These are phyloP conservation scores for Mayetiola destructor DNA, from an alignment of 2,888 invertebrate species.

Conservation along the genomic window DNA sequence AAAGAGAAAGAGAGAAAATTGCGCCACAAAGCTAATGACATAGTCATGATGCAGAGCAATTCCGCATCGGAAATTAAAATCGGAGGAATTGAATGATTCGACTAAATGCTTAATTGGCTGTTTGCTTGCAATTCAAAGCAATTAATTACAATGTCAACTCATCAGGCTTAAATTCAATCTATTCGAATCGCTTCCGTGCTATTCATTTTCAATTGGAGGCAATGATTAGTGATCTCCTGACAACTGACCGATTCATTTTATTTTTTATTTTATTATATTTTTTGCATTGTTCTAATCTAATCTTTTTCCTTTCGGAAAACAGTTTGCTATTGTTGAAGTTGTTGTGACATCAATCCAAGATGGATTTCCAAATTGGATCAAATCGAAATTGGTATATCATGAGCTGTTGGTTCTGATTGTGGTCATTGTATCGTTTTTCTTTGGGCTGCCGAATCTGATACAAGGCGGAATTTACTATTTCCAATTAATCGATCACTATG, in stretches of 20 bases:
- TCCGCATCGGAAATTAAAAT: too few relatives aligned
- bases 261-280: neutral
- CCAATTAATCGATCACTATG: slow-evolving; percentile 84
- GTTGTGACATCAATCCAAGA: slow-evolving; percentile 89
- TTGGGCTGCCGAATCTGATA: slow-evolving; percentile 76
- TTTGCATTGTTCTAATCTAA: neutral
- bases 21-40: too few relatives aligned
- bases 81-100: too few relatives aligned
- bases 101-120: too few relatives aligned
- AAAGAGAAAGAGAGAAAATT: too few relatives aligned
- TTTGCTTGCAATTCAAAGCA: too few relatives aligned
- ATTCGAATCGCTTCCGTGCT: too few relatives aligned
- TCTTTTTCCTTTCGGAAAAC: slow-evolving; percentile 28
- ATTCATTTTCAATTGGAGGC: too few relatives aligned
- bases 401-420: slow-evolving; percentile 73
- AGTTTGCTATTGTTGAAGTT: slow-evolving; percentile 91
- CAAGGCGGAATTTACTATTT: slow-evolving; percentile 87
- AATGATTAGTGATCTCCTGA: neutral
- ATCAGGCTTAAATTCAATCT: too few relatives aligned
- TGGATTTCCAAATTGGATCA: slow-evolving; percentile 78
- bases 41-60: too few relatives aligned
- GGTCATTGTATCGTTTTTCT: slow-evolving; percentile 65
- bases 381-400: slow-evolving; percentile 66
- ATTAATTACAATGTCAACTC: too few relatives aligned
- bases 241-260: too few relatives aligned